These are phyloP conservation scores for Macrosteles quadrilineatus DNA, from an alignment of 1,140 invertebrate species.

Conservation along the genomic window DNA sequence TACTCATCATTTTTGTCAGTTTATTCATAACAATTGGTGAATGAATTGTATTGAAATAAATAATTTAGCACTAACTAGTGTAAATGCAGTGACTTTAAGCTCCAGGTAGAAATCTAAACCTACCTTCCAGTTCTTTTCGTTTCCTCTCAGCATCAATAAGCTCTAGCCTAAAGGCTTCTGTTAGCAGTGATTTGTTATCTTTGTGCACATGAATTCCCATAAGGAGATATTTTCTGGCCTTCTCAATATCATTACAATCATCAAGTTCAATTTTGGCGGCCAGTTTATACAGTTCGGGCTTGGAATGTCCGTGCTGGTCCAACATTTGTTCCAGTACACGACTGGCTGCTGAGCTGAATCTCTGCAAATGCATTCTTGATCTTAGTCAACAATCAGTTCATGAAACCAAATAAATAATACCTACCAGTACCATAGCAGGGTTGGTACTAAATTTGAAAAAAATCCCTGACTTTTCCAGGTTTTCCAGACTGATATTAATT, in stretches of 20 bases:
- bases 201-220: constrained; percentile 68
- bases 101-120: too few species aligned
- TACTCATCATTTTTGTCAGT: too few species aligned
- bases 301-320: constrained; percentile 64
- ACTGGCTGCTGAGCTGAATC: constrained; percentile 51
- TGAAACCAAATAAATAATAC: background rate
- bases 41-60: too few species aligned
- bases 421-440: constrained; percentile 24
- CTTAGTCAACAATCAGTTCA: background rate
- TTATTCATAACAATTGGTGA: too few species aligned
- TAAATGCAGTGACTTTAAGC: too few species aligned
- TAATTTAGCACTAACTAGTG: too few species aligned
- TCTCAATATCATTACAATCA: constrained; percentile 64
- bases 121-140: constrained; percentile 36
- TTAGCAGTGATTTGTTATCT: constrained; percentile 61
- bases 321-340: constrained; percentile 58
- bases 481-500: background rate
- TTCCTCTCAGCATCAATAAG: constrained; percentile 36
- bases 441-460: constrained; percentile 3
- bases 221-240: constrained; percentile 63
- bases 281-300: constrained; percentile 70
- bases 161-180: constrained; percentile 54
- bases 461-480: background rate
- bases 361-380: constrained; percentile 46
- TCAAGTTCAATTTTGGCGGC: constrained; percentile 74